These are phyloP conservation scores for Eospalax fontanierii DNA, from an alignment of 2,797 vertebrate genomes.

Conservation along the genomic window DNA sequence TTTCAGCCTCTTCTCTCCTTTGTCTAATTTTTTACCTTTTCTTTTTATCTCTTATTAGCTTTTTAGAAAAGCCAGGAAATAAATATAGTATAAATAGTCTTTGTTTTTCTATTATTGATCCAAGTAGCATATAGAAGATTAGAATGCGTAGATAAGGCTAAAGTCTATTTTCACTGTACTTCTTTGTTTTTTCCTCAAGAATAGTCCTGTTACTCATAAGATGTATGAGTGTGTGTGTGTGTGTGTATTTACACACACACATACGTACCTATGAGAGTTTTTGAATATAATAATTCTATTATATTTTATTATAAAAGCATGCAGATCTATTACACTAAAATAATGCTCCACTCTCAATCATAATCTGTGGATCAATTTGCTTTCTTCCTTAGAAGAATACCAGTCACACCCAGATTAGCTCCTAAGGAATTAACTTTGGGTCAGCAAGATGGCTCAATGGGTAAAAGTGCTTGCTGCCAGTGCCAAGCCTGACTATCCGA, in stretches of 20 bases:
- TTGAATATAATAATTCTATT: not conserved
- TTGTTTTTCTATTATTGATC: slow-evolving; percentile 4
- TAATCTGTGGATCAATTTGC: not conserved
- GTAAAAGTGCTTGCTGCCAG: not conserved
- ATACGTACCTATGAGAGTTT: not conserved
- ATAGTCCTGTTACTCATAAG: not conserved
- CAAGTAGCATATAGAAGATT: not conserved
- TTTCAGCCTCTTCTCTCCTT: not conserved
- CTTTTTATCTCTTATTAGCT: not conserved
- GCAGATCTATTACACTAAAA: not conserved
- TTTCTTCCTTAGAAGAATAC: not conserved
- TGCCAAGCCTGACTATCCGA: not conserved
- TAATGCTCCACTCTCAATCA: not conserved
- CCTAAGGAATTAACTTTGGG: not conserved
- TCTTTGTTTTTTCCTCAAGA: not conserved
- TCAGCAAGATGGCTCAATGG: not conserved
- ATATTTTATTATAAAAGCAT: not conserved
- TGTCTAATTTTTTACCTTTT: not conserved
- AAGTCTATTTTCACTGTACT: not conserved
- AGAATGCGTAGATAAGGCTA: not conserved
- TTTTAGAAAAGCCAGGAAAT: slow-evolving; percentile 15
- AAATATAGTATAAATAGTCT: not conserved
- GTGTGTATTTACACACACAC: no score
- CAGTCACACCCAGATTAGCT: not conserved
- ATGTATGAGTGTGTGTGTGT: not conserved